These are phyloP conservation scores for Leptinotarsa peninsularis DNA, from an alignment of 2,888 invertebrate genomes.

Conservation along the genomic window DNA sequence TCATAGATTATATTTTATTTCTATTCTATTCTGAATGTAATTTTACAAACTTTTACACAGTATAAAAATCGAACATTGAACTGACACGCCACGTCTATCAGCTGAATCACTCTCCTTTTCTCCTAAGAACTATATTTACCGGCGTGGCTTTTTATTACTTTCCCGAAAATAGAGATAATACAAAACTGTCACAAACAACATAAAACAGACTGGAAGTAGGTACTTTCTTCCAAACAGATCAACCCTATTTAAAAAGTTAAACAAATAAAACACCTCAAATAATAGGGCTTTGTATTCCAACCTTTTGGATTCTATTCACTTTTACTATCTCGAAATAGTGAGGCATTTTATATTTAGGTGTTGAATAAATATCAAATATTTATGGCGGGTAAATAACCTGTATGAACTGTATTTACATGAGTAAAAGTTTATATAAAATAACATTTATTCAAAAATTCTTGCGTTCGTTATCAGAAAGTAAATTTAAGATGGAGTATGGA, in stretches of 20 bases:
- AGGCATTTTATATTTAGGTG: slow-evolving; percentile 34
- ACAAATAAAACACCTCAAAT: slow-evolving; percentile 27
- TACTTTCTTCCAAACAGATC: slow-evolving; percentile 22
- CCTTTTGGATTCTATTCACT: slow-evolving; percentile 9
- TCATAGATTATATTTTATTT: no score
- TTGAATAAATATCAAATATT: slow-evolving; percentile 44
- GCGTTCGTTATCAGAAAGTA: slow-evolving; percentile 45
- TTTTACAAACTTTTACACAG: no score
- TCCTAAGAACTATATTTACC: not conserved
- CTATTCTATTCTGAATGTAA: no score
- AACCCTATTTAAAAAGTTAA: slow-evolving; percentile 23
- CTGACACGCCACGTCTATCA: not conserved
- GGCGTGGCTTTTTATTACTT: slow-evolving; percentile 1
- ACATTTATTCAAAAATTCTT: slow-evolving; percentile 50
- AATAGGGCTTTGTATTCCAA: slow-evolving; percentile 17
- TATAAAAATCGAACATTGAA: no score
- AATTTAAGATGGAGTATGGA: slow-evolving; percentile 29
- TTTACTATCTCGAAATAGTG: slow-evolving; percentile 30
- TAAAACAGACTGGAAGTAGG: slow-evolving; percentile 10
- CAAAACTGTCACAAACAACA: slow-evolving; percentile 8
- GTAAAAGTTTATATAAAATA: slow-evolving; percentile 50
- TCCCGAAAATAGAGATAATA: slow-evolving; percentile 10
- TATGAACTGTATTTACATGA: slow-evolving; percentile 47
- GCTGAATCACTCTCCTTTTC: not conserved
- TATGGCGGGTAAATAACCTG: slow-evolving; percentile 44